Base-by-base conservation (phyloP, 2,113 vertebrate genomes). In the Nesogale talazaci region DNA sequence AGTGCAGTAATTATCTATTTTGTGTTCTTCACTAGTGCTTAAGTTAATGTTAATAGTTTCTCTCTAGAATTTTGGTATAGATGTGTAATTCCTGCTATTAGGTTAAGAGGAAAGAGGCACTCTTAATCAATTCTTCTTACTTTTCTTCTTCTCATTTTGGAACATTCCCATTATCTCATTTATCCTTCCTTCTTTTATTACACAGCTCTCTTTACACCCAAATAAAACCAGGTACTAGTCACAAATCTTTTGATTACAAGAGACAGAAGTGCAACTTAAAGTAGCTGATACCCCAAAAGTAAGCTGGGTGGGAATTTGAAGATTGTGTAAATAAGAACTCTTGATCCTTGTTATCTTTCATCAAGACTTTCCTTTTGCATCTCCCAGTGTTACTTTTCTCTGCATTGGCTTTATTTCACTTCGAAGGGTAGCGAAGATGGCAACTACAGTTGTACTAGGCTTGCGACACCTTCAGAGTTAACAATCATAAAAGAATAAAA, bases 191-290 rank as follows among this genome's bases (percentile, higher is more conserved):
- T 46, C 15, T 90, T 84, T 72, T 94, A 19, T 57, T 83, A 59
- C 9, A 84, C 3, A 77, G 57, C 38, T 77, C 91, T 93, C 83
- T 93, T 92, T 84, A 12, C 11, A 74, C 12, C 72, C 69, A 67
- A 46, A 67, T 42, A 70, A 25, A 63, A 61, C 27, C 31, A 1
- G 16, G 1, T 61, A n/a, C 86, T 88, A 61, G 15, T 81, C 75
- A 65, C 70, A 34, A 86, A 67, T 78, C 59, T 89, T 94, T 94
- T 90, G n/a, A 86, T 90, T 69, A 56, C 11, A 88, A 77, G 31
- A 80, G 17, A 78, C 42, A 90, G 80, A 94, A 95, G 75, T 40
- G 29, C n/a, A 92, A 4, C 14, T 94, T 78, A 90, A 67, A 81
- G 20, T 31, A 82, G 10, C 42, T 92, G 61, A 57, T 77, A 77